A percentile compares a stretch with the other conserved stretches of the same genome.
Conservation (phyloP, 2,888 invertebrate species). For the Eretmocerus hayati region DNA sequence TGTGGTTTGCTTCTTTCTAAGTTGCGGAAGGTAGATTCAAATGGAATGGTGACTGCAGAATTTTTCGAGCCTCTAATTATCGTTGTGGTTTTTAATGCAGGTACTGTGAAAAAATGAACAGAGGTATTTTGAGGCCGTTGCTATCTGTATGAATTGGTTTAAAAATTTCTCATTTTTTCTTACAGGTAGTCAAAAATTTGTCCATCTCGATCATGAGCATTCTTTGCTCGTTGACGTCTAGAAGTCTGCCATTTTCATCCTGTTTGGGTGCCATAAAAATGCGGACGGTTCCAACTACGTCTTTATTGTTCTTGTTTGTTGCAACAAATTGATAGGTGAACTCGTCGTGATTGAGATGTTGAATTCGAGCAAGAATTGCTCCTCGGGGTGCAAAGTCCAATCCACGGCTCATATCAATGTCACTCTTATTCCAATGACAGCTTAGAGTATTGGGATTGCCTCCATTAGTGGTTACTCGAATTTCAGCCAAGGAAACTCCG, state of each 20-base stretch:
- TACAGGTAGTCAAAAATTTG: conserved; percentile 59
- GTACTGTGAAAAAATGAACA: no score
- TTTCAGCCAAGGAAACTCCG: no score
- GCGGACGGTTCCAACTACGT: conserved; percentile 56
- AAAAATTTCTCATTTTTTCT: no score
- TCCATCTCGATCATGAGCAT: conserved; percentile 65
- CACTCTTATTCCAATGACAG: conserved; percentile 75
- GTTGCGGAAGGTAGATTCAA: conserved; percentile 73
- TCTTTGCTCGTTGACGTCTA: conserved; percentile 57
- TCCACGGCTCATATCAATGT: conserved; percentile 69
- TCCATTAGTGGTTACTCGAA: conserved; percentile 53
- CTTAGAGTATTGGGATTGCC: conserved; percentile 41
- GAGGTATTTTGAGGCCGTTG: no score
- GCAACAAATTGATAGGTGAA: conserved; percentile 61
- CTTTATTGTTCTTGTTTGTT: conserved; percentile 47
- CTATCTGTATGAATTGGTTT: no score
- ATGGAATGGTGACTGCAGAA: conserved; percentile 79
- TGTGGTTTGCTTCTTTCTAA: conserved; percentile 57
- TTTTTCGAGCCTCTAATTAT: no score
- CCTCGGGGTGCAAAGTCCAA: conserved; percentile 77
- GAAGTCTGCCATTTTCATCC: conserved; percentile 60
- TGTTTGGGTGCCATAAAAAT: conserved; percentile 62
- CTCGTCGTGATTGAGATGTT: conserved; percentile 69
- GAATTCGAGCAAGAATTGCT: conserved; percentile 64
- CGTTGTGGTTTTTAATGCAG: no score